Percentiles rank a stretch among this genome's conserved stretches.
phyloP scores from a whole-genome alignment of 2,113 vertebrate species.

The Lates calcarifer region DNA sequence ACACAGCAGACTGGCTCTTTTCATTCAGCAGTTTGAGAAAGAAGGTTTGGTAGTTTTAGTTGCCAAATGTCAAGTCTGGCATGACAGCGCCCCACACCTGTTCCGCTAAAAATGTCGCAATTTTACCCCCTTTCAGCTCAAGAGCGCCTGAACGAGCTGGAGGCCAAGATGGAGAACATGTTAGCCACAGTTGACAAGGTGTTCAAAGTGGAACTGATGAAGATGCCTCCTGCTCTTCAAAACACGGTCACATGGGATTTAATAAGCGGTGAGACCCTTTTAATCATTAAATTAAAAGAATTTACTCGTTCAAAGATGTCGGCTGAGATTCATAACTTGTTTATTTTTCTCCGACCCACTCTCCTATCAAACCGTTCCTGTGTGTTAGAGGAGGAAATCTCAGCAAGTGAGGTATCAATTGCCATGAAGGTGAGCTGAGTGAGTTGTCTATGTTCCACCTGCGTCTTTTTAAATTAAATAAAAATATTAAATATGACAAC shows the following conservation, averaged over 20 bases:
- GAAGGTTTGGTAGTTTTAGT: conserved; percentile 77
- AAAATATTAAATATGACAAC: no score
- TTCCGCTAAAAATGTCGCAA: no score
- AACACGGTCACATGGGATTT: conserved; percentile 71
- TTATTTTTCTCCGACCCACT: background rate
- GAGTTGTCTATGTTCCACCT: background rate
- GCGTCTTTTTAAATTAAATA: background rate
- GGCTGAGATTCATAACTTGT: background rate
- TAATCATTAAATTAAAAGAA: background rate
- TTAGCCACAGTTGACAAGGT: conserved; percentile 75
- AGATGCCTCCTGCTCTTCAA: conserved; percentile 78
- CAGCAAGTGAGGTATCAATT: conserved; percentile 78
- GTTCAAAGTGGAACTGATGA: conserved; percentile 83
- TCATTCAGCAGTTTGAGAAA: conserved; percentile 88
- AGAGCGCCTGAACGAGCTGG: conserved; percentile 75
- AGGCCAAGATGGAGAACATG: conserved; percentile 71
- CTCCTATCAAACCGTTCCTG: background rate
- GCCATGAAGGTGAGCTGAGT: conserved; percentile 73
- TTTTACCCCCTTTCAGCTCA: conserved; percentile 71
- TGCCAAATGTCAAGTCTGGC: background rate
- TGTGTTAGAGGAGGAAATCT: conserved; percentile 48
- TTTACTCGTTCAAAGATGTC: background rate
- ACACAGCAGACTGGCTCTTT: conserved; percentile 74
- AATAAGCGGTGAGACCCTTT: conserved; percentile 55
- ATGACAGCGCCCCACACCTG: no score